Conservation (phyloP, 2,888 invertebrate genomes). For the Oeneis ivallda region DNA sequence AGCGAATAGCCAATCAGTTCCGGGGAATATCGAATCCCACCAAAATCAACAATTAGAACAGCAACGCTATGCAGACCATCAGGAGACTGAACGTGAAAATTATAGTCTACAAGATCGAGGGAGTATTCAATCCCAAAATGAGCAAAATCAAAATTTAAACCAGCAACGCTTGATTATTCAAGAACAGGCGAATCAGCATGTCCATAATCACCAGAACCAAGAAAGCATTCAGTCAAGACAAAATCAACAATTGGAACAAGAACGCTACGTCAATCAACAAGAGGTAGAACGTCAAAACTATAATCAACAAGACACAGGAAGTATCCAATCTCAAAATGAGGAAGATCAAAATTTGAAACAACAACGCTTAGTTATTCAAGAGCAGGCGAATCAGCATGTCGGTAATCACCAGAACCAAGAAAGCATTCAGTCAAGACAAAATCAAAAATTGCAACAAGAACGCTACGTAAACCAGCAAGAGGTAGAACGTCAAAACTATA, state of each 20-base stretch:
- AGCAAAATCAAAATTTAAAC: conserved; percentile 5
- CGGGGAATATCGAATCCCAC: conserved; percentile 24
- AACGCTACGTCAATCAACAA: neutral
- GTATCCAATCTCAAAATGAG: neutral
- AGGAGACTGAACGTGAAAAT: neutral
- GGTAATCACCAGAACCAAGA: neutral
- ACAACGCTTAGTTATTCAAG: neutral
- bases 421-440: conserved; percentile 30
- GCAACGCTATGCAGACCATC: neutral
- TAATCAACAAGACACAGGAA: neutral
- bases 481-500: neutral
- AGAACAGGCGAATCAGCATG: neutral
- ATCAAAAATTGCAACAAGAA: neutral
- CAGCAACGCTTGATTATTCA: neutral
- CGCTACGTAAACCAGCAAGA: neutral
- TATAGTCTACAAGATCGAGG: neutral
- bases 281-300: neutral
- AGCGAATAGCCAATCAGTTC: conserved; percentile 12
- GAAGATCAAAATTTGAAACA: neutral
- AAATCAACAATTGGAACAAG: conserved; percentile 4
- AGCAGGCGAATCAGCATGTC: neutral
- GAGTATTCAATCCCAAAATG: neutral
- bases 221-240: conserved; percentile 28
- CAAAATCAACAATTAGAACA: conserved; percentile 23
- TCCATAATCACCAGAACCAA: neutral